Conservation (phyloP, 2,888 invertebrate species). For the Tholera decimalis region DNA sequence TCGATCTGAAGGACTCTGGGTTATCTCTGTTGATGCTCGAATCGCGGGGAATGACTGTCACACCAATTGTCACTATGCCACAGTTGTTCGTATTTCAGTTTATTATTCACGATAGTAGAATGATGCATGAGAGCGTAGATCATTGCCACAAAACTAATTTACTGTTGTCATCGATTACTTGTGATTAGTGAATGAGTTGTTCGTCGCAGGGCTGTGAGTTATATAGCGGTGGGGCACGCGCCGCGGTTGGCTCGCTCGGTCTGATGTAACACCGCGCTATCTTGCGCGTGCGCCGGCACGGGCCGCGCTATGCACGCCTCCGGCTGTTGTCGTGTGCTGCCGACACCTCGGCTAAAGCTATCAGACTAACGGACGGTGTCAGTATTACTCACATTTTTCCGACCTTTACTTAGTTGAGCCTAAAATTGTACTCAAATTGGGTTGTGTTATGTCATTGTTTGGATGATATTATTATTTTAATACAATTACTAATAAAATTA, state of each 20-base stretch:
- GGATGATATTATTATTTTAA: neutral
- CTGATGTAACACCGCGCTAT: constrained; percentile 86
- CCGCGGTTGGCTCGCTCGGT: constrained; percentile 64
- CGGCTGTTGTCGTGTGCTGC: constrained; percentile 28
- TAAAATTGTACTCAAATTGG: constrained; percentile 38
- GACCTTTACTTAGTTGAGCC: constrained; percentile 35
- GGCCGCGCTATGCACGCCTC: constrained; percentile 32
- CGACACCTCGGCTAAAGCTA: constrained; percentile 40
- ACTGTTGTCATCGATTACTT: constrained; percentile 84
- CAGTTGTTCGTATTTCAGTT: constrained; percentile 86
- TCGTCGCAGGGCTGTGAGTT: constrained; percentile 68
- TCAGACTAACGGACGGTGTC: constrained; percentile 26
- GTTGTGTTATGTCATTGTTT: constrained; percentile 10
- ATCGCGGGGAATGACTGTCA: constrained; percentile 87
- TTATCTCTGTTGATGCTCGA: constrained; percentile 88
- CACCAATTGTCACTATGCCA: constrained; percentile 90
- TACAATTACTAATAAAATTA: neutral
- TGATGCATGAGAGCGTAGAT: constrained; percentile 88
- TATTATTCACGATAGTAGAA: constrained; percentile 79
- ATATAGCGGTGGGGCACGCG: constrained; percentile 81
- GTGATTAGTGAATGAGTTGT: constrained; percentile 83
- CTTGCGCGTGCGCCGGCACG: constrained; percentile 73
- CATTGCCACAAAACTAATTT: constrained; percentile 89
- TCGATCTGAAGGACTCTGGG: constrained; percentile 75
- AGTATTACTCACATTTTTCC: constrained; percentile 28